Evolutionary conservation across 2,888 invertebrate genomes (phyloP).

Genomic region (Pseudococcus jackbeardsleyi): DNA sequence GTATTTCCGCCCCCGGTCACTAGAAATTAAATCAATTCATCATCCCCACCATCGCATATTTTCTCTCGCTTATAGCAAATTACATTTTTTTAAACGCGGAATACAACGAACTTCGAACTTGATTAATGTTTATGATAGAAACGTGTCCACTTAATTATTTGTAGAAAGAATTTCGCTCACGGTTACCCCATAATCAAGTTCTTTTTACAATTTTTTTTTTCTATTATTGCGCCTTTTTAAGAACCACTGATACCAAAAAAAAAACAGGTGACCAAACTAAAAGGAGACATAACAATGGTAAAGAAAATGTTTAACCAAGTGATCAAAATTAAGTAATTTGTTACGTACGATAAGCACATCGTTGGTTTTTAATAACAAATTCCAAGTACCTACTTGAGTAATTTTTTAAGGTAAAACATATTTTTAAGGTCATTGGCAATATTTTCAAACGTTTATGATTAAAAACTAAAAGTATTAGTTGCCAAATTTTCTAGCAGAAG

Average conservation of each 20-base stretch:
- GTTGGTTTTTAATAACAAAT: too few species aligned
- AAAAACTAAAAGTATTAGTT: conserved; percentile 11
- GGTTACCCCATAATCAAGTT: background rate
- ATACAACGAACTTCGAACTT: conserved; percentile 44
- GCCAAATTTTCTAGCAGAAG: background rate
- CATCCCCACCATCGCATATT: background rate
- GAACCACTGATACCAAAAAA: background rate
- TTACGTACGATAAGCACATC: too few species aligned
- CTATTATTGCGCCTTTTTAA: background rate
- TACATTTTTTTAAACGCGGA: conserved; percentile 43
- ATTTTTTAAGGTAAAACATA: background rate
- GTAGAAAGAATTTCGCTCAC: background rate
- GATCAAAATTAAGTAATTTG: background rate
- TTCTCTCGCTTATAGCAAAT: background rate
- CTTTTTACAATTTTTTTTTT: background rate
- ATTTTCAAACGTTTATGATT: background rate
- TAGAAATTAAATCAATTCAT: conserved; percentile 4
- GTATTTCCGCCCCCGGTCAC: background rate
- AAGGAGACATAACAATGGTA: background rate
- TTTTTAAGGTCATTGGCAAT: conserved; percentile 4
- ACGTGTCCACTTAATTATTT: background rate
- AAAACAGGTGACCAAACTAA: background rate
- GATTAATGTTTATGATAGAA: conserved; percentile 40
- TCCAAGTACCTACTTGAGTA: background rate
- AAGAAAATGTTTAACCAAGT: background rate